A percentile compares a stretch with the other conserved stretches of the same genome.
These are phyloP conservation scores for Arion vulgaris DNA, from an alignment of 1,140 invertebrate genomes.

Conservation along the genomic window DNA sequence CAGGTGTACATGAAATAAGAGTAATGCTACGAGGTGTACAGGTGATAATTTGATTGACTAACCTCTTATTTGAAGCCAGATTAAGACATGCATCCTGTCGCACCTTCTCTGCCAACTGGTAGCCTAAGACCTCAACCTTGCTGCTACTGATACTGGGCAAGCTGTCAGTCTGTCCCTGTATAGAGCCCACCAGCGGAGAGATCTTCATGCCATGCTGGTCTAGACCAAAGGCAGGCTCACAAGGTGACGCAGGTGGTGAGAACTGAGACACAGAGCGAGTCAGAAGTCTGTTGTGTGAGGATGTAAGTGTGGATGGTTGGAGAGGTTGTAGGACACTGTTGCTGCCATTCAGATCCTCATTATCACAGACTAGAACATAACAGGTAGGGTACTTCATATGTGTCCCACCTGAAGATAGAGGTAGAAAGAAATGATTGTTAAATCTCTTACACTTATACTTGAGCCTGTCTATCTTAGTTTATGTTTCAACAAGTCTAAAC, in stretches of 20 bases:
- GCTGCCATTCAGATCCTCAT: constrained; percentile 78
- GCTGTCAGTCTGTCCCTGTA: constrained; percentile 33
- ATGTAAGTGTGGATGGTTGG: not conserved
- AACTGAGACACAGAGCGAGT: constrained; percentile 44
- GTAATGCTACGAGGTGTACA: not conserved
- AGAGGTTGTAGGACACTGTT: constrained; percentile 40
- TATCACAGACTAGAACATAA: constrained; percentile 92
- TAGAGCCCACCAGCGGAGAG: constrained; percentile 24
- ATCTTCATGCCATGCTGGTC: constrained; percentile 40
- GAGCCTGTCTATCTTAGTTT: too few relatives aligned
- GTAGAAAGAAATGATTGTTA: constrained; percentile 38
- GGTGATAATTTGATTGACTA: too few relatives aligned
- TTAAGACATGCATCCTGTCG: constrained; percentile 82
- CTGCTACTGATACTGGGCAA: not conserved
- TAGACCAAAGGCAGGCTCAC: constrained; percentile 49
- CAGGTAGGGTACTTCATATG: constrained; percentile 94
- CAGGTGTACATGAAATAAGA: not conserved
- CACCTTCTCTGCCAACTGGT: constrained; percentile 79
- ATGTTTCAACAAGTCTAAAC: too few relatives aligned
- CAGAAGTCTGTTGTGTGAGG: not conserved
- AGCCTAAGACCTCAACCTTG: constrained; percentile 48
- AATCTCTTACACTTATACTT: not conserved
- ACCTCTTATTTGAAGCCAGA: constrained; percentile 62
- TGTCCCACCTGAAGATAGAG: constrained; percentile 86
- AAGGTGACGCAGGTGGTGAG: constrained; percentile 68